phyloP scores from a whole-genome alignment of 2,888 invertebrate species.

The Ormyrus labotus region DNA sequence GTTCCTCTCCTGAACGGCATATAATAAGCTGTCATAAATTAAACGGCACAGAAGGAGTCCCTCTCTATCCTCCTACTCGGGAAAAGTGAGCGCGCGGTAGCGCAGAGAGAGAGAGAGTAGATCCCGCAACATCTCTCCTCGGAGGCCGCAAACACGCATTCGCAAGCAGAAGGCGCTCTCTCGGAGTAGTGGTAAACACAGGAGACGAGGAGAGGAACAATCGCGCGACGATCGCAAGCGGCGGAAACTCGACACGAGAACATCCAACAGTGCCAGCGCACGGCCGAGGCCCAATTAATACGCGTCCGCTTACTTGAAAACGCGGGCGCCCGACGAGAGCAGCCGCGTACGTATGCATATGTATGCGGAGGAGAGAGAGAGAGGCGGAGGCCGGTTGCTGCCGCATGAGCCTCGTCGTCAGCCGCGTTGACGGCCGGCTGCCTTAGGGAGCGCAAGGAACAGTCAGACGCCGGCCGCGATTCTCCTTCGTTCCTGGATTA shows the following conservation, averaged over 20 bases:
- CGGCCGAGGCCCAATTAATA: conserved; percentile 73
- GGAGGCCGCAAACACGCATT: conserved; percentile 24
- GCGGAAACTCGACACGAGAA: conserved; percentile 74
- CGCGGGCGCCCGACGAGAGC: conserved; percentile 58
- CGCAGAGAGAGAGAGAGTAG: conserved; percentile 32
- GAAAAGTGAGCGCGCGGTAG: conserved; percentile 5
- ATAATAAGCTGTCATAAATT: conserved; percentile 52
- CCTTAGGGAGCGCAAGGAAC: too few relatives aligned
- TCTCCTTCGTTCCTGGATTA: conserved; percentile 5
- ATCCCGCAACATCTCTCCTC: conserved; percentile 22
- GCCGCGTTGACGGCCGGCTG: conserved; percentile 10
- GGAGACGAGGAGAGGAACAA: conserved; percentile 54
- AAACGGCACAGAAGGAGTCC: conserved; percentile 38
- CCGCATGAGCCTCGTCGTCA: too few relatives aligned
- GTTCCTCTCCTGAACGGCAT: conserved; percentile 28
- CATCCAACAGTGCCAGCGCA: conserved; percentile 73
- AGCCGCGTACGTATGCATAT: conserved; percentile 32
- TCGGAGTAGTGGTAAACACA: conserved; percentile 49
- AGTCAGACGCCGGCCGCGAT: too few relatives aligned
- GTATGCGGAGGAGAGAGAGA: not conserved
- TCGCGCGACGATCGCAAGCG: conserved; percentile 67
- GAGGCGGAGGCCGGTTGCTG: too few relatives aligned
- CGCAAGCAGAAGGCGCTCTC: not conserved
- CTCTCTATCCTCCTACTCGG: not conserved
- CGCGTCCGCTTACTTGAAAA: conserved; percentile 69